Percentiles rank a stretch among this genome's conserved stretches.
Conservation (phyloP, 1,140 invertebrate genomes). For the Vollenhovia emeryi region DNA sequence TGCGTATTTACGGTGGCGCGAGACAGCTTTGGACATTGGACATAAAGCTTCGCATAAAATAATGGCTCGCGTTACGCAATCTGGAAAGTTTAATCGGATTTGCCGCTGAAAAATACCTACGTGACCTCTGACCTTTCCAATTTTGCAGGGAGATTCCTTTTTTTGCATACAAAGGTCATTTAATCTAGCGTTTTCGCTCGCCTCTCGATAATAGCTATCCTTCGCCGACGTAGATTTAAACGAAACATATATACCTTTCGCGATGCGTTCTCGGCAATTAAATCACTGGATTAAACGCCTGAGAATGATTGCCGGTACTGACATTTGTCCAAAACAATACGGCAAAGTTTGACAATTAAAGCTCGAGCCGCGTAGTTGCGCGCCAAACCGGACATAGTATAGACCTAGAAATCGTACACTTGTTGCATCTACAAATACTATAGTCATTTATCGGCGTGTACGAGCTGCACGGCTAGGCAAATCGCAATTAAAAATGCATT, state of each 20-base stretch:
- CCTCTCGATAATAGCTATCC: neutral
- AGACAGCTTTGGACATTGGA: neutral
- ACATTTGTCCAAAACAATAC: conserved; percentile 23
- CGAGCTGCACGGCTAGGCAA: conserved; percentile 28
- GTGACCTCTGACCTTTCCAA: conserved; percentile 3
- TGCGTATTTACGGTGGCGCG: conserved; percentile 26
- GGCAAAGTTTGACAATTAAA: conserved; percentile 58
- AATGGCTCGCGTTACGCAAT: conserved; percentile 6
- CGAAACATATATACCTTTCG: no score
- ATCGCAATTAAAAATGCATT: conserved; percentile 71
- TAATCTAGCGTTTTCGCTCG: neutral
- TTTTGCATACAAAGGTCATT: neutral
- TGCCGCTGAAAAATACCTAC: neutral
- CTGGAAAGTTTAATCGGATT: conserved; percentile 7
- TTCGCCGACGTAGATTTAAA: neutral
- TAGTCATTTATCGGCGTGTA: conserved; percentile 69
- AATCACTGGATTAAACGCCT: neutral
- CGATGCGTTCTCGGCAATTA: neutral
- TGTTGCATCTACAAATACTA: conserved; percentile 73
- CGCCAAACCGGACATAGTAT: conserved; percentile 68
- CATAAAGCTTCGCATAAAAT: neutral
- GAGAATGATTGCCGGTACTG: neutral
- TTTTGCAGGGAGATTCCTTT: neutral
- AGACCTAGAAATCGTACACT: conserved; percentile 75
- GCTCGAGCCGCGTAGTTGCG: conserved; percentile 22